Evolutionary conservation across 2,888 invertebrate species (phyloP).

Genomic region (Habroteleia sp.): DNA sequence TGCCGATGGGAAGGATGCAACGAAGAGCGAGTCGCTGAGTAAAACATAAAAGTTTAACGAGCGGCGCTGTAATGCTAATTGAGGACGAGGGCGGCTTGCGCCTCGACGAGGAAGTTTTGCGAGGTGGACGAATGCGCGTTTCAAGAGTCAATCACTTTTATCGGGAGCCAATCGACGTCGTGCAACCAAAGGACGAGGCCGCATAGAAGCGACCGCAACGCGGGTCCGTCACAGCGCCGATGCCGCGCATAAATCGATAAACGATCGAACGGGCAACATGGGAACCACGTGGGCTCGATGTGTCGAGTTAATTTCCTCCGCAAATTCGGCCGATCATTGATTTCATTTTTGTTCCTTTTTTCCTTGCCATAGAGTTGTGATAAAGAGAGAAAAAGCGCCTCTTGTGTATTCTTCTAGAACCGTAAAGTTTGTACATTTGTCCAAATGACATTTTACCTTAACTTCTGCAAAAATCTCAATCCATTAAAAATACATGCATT

Average conservation of each 20-base stretch:
- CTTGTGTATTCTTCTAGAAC: no score
- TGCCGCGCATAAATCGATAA: conserved; percentile 55
- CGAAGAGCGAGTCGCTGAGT: conserved; percentile 67
- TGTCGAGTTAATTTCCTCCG: conserved; percentile 21
- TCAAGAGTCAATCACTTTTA: conserved; percentile 77
- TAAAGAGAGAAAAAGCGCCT: no score
- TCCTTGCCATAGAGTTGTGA: no score
- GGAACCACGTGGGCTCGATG: conserved; percentile 59
- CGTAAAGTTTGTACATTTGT: no score
- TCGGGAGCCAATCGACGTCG: conserved; percentile 64
- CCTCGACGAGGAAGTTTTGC: conserved; percentile 49
- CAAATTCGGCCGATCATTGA: conserved; percentile 2
- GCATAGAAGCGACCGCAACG: conserved; percentile 27
- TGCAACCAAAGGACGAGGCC: conserved; percentile 28
- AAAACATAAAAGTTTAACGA: conserved; percentile 76
- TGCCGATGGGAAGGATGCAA: conserved; percentile 66
- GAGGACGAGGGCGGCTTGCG: conserved; percentile 69
- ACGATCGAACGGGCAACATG: conserved; percentile 42
- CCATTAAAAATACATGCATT: no score
- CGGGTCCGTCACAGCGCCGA: conserved; percentile 55
- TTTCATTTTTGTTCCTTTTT: conserved; percentile 3
- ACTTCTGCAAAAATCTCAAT: no score
- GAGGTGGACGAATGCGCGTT: conserved; percentile 66
- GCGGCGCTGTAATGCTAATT: conserved; percentile 75
- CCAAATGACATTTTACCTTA: no score